Percentiles rank a stretch among this genome's conserved stretches.
Evolutionary conservation across 2,888 invertebrate genomes (phyloP).

Genomic region (Electrophaes corylata): DNA sequence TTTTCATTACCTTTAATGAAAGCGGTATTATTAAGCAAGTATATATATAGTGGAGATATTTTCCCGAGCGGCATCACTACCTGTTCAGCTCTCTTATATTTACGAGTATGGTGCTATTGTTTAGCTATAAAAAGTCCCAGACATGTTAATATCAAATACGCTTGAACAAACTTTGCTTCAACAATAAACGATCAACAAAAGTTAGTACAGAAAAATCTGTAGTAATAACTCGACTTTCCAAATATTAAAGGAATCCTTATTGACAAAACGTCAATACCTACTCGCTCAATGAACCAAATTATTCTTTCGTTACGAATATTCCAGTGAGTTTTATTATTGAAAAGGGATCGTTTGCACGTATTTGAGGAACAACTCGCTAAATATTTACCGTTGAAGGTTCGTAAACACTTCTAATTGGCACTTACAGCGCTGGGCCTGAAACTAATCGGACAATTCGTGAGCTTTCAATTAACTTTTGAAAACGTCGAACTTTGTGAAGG

Average conservation of each 20-base stretch:
- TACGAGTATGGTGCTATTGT: slow-evolving; percentile 6
- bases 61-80: slow-evolving; percentile 12
- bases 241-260: slow-evolving; percentile 43
- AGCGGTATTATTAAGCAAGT: too few species aligned
- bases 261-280: slow-evolving; percentile 28
- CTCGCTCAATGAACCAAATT: slow-evolving; percentile 22
- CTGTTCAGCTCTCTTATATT: too few species aligned
- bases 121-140: slow-evolving; percentile 15
- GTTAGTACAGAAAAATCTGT: slow-evolving; percentile 34
- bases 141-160: slow-evolving; percentile 12
- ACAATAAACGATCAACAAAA: slow-evolving; percentile 16
- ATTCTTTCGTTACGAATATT: slow-evolving; percentile 38
- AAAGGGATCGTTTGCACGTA: slow-evolving; percentile 43
- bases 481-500: slow-evolving; percentile 11
- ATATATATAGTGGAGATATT: too few species aligned
- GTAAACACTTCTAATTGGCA: slow-evolving; percentile 58
- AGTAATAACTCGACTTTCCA: slow-evolving; percentile 44
- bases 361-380: slow-evolving; percentile 43
- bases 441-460: slow-evolving; percentile 47
- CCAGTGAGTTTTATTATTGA: slow-evolving; percentile 39
- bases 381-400: slow-evolving; percentile 48
- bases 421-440: slow-evolving; percentile 43
- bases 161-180: slow-evolving; percentile 14
- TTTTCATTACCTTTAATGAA: too few species aligned
- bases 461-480: slow-evolving; percentile 30